Evolutionary conservation across 2,113 vertebrate species (phyloP).

Genomic region (Recurvirostra avosetta): DNA sequence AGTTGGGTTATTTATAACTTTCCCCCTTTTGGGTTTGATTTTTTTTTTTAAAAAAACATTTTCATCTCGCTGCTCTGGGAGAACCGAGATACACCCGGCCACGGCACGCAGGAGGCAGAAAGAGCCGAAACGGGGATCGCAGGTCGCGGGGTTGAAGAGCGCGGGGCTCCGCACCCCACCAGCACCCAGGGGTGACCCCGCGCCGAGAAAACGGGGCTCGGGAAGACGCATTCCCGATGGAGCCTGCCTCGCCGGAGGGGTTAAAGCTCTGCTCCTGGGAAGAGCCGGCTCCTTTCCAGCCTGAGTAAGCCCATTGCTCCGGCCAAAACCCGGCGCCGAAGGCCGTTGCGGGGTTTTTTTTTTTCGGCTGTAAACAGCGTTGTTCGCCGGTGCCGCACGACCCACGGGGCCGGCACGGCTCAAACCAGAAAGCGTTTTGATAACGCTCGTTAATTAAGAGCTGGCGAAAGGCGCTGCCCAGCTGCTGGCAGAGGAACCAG

Average conservation of each 20-base stretch:
- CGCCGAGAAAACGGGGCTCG: fast-evolving
- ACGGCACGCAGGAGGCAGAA: background rate
- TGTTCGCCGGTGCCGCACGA: background rate
- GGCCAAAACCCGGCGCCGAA: background rate
- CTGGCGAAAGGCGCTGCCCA: background rate
- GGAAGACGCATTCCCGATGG: background rate
- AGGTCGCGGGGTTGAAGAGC: background rate
- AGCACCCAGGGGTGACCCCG: background rate
- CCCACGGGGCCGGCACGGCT: background rate
- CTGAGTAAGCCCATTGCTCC: background rate
- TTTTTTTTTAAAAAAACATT: no score
- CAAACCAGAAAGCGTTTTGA: background rate
- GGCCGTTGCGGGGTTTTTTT: background rate
- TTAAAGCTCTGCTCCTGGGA: background rate
- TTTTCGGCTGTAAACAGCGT: background rate
- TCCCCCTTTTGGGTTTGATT: no score
- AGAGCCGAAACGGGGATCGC: no score
- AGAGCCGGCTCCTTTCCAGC: background rate
- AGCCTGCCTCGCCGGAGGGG: background rate
- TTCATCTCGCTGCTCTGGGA: background rate
- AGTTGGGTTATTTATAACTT: background rate
- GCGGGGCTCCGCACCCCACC: background rate
- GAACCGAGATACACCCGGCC: background rate
- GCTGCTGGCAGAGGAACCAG: background rate
- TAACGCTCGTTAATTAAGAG: background rate